Base-by-base conservation (phyloP, 2,888 invertebrate species). In the Amphipyra berbera region DNA sequence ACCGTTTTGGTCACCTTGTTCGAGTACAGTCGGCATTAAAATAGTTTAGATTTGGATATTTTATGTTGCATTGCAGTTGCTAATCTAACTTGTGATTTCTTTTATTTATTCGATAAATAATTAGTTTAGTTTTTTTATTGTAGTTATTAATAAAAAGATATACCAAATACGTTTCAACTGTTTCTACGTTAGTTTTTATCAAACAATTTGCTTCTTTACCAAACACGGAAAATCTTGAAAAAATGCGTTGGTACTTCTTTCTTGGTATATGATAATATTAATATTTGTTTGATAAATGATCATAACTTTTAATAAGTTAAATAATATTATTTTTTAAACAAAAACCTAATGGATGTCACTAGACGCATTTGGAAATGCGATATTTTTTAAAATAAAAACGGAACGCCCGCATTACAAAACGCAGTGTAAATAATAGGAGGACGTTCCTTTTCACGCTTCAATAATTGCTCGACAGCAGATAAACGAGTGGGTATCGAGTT, bases 391-490 rank as follows among this genome's bases (percentile, higher is more conserved):
- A 89, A 89, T 84, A 87, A 89, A 90, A 93, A 91, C 88, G 89
- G 88, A 88, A 89, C 88, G 90, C 94, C 94, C 95, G 94, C 94
- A 94, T 93, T 88, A 93, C 94, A 93, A 93, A 93, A 91, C 89
- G 90, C 87, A 88, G 85, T 90, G 92, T 93, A 93, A 90, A 94
- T 94, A 94, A 95, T 94, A 94, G 90, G 91, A 93, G 91, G 94
- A 94, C 91, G 93, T 86, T 93, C 91, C 93, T 95, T 95, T 95
- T 95, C 94, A 95, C 95, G 95, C 95, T 94, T 95, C 95, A 95
- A 94, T 95, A 95, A 95, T 95, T 95, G 94, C 92, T 94, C 91
- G 93, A 92, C 91, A 87, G 93, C 92, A 93, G 95, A 95, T 95
- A 95, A 95, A 93, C 92, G 94, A 86, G 87, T 82, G 81, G 79